A percentile compares a stretch with the other conserved stretches of the same genome.
Conservation (phyloP, 2,888 invertebrate species). For the Dorcus parallelipipedus region DNA sequence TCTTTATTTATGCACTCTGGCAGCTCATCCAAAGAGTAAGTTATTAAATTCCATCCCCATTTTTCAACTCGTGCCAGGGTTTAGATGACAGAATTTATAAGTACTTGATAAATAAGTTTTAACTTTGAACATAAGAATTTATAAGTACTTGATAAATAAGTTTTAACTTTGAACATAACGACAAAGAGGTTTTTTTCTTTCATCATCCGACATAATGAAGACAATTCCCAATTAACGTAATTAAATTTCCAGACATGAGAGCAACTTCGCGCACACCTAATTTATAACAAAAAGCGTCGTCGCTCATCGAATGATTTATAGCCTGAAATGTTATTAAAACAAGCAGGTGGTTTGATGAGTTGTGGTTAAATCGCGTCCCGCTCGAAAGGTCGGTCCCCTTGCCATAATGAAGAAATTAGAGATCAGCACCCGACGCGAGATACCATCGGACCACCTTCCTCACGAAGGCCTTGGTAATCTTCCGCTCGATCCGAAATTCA, state of each 20-base stretch:
- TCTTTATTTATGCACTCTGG: constrained; percentile 6
- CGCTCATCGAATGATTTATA: constrained; percentile 29
- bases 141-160: no score
- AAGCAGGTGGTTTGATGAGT: constrained; percentile 23
- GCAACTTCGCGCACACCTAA: constrained; percentile 4
- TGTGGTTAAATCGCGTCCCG: constrained; percentile 16
- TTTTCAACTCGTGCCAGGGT: no score
- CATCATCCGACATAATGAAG: not conserved
- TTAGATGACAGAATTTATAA: no score
- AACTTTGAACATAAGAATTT: no score
- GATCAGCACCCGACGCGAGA: not conserved
- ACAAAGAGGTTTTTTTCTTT: no score
- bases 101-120: no score
- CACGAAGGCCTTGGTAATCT: not conserved
- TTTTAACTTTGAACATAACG: no score
- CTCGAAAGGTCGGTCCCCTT: constrained; percentile 8
- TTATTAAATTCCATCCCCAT: no score
- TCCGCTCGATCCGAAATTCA: constrained; percentile 10
- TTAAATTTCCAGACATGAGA: constrained; percentile 11
- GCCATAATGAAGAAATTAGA: not conserved
- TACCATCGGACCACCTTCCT: not conserved
- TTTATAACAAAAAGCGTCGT: constrained; percentile 24
- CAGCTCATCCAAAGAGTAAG: not conserved
- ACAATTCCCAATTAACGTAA: constrained; percentile 3
- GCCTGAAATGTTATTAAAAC: constrained; percentile 26